Percentiles rank a stretch among this genome's conserved stretches.
These are phyloP conservation scores for Balanococcus diminutus DNA, from an alignment of 2,888 invertebrate genomes.

Conservation along the genomic window DNA sequence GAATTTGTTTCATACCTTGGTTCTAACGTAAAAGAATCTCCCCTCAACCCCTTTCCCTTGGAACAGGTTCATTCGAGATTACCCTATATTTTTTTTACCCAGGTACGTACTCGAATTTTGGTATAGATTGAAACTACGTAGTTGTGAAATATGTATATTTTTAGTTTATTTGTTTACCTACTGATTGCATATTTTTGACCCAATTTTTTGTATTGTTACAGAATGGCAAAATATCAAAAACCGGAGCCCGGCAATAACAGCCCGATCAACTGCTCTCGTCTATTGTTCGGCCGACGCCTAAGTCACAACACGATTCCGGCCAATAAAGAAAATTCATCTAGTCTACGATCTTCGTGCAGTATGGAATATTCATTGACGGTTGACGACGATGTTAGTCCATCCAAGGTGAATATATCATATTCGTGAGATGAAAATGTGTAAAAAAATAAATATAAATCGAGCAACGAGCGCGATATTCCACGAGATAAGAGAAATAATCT, in stretches of 20 bases:
- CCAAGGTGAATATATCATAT: conserved; percentile 21
- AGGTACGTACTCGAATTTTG: no score
- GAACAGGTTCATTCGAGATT: no score
- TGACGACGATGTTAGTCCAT: conserved; percentile 42
- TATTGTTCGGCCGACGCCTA: background rate
- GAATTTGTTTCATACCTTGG: no score
- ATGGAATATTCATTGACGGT: conserved; percentile 33
- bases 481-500: background rate
- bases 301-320: background rate
- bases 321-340: conserved; percentile 49
- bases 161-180: no score
- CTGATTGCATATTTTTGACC: background rate
- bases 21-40: no score
- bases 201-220: conserved; percentile 15
- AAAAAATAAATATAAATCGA: background rate
- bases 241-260: background rate
- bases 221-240: conserved; percentile 41
- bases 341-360: conserved; percentile 14
- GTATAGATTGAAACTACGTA: no score
- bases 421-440: background rate
- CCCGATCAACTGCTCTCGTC: background rate
- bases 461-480: background rate
- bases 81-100: no score
- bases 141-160: no score
- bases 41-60: no score